Percentiles rank a stretch among this genome's conserved stretches.
phyloP scores from a whole-genome alignment of 2,888 invertebrate genomes.

The Catotricha subobsoleta region DNA sequence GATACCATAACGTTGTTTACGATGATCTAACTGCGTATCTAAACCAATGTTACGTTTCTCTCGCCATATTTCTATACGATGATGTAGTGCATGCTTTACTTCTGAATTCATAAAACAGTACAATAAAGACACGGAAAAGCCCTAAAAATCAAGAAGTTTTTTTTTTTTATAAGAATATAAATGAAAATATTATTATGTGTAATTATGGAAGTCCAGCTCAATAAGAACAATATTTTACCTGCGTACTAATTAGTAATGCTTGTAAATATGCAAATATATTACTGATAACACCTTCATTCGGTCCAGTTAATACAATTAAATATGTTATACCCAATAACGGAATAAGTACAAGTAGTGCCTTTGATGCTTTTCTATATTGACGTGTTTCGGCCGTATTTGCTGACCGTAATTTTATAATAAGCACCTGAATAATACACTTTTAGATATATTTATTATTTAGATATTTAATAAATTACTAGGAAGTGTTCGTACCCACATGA shows the following conservation, averaged over 20 bases:
- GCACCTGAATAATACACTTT: slow-evolving; percentile 38
- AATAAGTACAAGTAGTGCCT: slow-evolving; percentile 77
- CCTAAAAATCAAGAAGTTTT: slow-evolving; percentile 34
- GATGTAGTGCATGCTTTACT: slow-evolving; percentile 66
- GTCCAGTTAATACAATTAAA: slow-evolving; percentile 64
- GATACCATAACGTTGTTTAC: slow-evolving; percentile 41
- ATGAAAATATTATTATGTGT: not conserved
- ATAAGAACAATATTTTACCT: slow-evolving; percentile 37
- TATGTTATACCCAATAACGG: slow-evolving; percentile 85
- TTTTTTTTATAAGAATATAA: not conserved
- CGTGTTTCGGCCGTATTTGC: slow-evolving; percentile 78
- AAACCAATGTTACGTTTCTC: slow-evolving; percentile 28
- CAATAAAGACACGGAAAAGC: slow-evolving; percentile 74
- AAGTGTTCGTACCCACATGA: slow-evolving; percentile 60
- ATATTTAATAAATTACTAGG: not conserved
- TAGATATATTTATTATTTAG: slow-evolving; percentile 1
- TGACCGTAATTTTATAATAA: slow-evolving; percentile 82
- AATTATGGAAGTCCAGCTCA: not conserved
- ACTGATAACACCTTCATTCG: slow-evolving; percentile 54
- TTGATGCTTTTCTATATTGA: slow-evolving; percentile 77
- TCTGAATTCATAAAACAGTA: slow-evolving; percentile 89
- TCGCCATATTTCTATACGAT: slow-evolving; percentile 62
- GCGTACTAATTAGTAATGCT: slow-evolving; percentile 71
- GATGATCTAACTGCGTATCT: slow-evolving; percentile 21
- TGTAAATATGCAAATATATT: slow-evolving; percentile 58